Base-by-base conservation (phyloP, 2,113 vertebrate species). In the Poeciliopsis retropinna region DNA sequence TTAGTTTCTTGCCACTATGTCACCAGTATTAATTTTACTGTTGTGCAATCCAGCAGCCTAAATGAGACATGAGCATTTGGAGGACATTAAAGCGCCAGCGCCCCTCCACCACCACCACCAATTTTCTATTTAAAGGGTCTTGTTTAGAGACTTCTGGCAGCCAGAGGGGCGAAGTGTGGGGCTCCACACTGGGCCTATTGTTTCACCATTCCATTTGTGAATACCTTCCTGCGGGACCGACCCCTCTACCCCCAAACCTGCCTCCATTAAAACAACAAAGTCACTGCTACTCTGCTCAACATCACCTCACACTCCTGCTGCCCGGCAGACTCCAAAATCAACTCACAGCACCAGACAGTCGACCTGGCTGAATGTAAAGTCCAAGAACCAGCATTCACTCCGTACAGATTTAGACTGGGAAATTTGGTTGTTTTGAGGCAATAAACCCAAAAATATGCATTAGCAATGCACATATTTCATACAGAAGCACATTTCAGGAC, bases 181-280 rank as follows among this genome's bases (percentile, higher is more conserved):
- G 84, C 91, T 92, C 86, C 91, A 95, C 94, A 95, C 91, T 94
- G 89, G 92, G 82, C 68, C 91, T 93, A 92, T 95, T 94, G 93
- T 95, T 94, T 93, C 87, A 83, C 78, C 72, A 86, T 82, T 88
- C 84, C 94, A 94, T 86, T 91, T 95, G 93, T 91, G 93, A 93
- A 92, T 91, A 88, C 86, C 91, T 92, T 67, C 64, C 83, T 74
- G 65, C 85, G 88, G 83, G 87, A 88, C 72, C 80, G 79, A 51
- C 82, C 83, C 64, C 84, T 76, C 83, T 1, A 34, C 34, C 34
- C 10, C 34, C 10, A 37, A 37, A 37, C 34, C 34, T 2, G 10
- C 34, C 77, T 72, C 80, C 75, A 89, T 91, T 93, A 90, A 93
- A 93, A 92, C 84, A 87, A 83, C 88, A 92, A 84, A 90, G 86